These are phyloP conservation scores for Pogonus chalceus DNA, from an alignment of 1,140 invertebrate species.

Conservation along the genomic window DNA sequence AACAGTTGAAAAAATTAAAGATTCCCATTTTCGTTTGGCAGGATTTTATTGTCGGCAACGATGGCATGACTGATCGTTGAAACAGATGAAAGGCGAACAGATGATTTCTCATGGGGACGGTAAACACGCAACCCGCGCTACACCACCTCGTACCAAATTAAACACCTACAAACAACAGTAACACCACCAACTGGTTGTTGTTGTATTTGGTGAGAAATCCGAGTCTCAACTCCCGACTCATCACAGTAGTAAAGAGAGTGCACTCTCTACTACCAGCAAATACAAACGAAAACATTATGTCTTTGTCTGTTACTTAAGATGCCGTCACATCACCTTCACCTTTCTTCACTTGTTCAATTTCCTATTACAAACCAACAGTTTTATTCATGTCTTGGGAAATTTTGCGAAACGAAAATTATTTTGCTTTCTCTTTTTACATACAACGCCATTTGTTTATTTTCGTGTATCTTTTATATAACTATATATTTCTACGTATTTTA, in stretches of 20 bases:
- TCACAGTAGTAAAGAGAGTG: too few species aligned
- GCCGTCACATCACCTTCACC: neutral
- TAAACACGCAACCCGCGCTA: neutral
- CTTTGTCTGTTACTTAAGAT: neutral
- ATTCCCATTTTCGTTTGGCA: neutral
- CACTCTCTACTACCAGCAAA: too few species aligned
- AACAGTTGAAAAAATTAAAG: constrained; percentile 8
- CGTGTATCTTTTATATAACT: too few species aligned
- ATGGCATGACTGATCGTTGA: constrained; percentile 4
- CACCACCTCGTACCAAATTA: neutral
- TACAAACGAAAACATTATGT: too few species aligned
- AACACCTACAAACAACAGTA: neutral
- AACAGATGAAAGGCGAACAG: constrained; percentile 1
- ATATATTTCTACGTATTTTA: too few species aligned
- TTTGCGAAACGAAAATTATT: too few species aligned
- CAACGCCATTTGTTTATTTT: too few species aligned
- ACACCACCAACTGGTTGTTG: neutral
- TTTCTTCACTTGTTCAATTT: neutral
- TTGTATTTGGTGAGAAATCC: too few species aligned
- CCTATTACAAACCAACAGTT: neutral
- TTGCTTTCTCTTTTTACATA: too few species aligned
- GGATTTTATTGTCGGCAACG: neutral
- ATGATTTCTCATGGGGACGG: neutral
- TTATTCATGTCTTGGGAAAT: constrained; percentile 3
- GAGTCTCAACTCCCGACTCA: too few species aligned